Evolutionary conservation across 2,888 invertebrate genomes (phyloP).

Genomic region (Idaea biselata): DNA sequence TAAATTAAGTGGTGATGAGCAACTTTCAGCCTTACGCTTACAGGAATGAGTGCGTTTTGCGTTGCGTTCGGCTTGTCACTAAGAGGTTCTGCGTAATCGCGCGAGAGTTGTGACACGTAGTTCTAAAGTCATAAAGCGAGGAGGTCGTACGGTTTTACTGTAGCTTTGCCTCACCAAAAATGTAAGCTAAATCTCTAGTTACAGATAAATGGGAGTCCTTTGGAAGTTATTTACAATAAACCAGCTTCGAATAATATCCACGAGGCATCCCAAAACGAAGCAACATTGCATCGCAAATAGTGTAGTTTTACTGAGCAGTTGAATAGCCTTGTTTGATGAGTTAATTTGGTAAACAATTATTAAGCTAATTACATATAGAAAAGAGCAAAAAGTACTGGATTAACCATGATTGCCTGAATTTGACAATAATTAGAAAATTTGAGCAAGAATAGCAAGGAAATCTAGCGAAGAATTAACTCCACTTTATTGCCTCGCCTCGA

Average conservation of each 20-base stretch:
- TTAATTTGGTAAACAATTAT: neutral
- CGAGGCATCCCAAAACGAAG: neutral
- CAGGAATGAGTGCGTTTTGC: slow-evolving; percentile 19
- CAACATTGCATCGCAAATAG: neutral
- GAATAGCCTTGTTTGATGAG: neutral
- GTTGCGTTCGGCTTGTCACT: slow-evolving; percentile 15
- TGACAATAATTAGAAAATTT: slow-evolving; percentile 14
- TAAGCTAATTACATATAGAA: neutral
- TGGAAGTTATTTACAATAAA: slow-evolving; percentile 14
- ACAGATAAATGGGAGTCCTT: slow-evolving; percentile 23
- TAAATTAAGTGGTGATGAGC: slow-evolving; percentile 13
- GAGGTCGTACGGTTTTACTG: slow-evolving; percentile 23
- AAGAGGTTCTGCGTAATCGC: slow-evolving; percentile 25
- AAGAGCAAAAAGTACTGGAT: neutral
- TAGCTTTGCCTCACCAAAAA: slow-evolving; percentile 24
- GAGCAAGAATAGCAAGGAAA: slow-evolving; percentile 36
- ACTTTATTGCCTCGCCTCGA: slow-evolving; percentile 39
- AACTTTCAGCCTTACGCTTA: slow-evolving; percentile 14
- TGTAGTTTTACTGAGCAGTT: neutral
- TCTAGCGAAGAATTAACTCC: slow-evolving; percentile 46
- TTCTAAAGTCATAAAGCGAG: slow-evolving; percentile 30
- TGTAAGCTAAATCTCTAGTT: slow-evolving; percentile 22
- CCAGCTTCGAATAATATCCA: neutral
- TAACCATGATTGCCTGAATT: slow-evolving; percentile 5
- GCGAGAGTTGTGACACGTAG: slow-evolving; percentile 30